Evolutionary conservation across 2,888 invertebrate genomes (phyloP).

Genomic region (Apotomis turbidana): DNA sequence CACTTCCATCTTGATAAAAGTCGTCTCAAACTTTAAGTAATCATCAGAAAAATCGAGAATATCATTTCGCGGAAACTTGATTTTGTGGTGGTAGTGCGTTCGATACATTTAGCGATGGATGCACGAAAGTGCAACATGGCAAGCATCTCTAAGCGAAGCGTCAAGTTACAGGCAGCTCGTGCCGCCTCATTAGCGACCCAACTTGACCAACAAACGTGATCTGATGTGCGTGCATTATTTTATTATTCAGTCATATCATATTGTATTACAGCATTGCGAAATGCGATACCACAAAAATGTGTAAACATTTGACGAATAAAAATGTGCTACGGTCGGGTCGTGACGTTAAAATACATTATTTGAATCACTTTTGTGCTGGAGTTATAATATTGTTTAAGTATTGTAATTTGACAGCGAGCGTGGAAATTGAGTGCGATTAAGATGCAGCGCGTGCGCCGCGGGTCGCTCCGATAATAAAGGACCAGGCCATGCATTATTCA

Average conservation of each 20-base stretch:
- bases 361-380: conserved; percentile 36
- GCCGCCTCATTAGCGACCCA: conserved; percentile 73
- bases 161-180: conserved; percentile 69
- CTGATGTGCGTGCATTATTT: conserved; percentile 36
- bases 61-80: conserved; percentile 43
- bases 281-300: conserved; percentile 25
- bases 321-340: conserved; percentile 28
- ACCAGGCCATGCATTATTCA: conserved; percentile 76
- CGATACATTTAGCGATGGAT: conserved; percentile 2
- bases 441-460: conserved; percentile 79
- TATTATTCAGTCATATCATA: conserved; percentile 34
- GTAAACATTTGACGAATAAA: conserved; percentile 21
- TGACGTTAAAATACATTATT: conserved; percentile 32
- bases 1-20: conserved; percentile 31
- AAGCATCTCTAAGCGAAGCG: conserved; percentile 49
- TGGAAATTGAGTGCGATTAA: conserved; percentile 69
- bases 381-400: conserved; percentile 39
- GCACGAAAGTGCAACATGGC: conserved; percentile 42
- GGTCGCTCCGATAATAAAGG: conserved; percentile 72
- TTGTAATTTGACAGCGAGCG: conserved; percentile 54
- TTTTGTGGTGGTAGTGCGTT: conserved; percentile 49
- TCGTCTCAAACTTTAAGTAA: conserved; percentile 6
- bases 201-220: conserved; percentile 48
- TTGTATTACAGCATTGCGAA: conserved; percentile 39
- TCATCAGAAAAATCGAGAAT: conserved; percentile 1